These are phyloP conservation scores for Plestiodon gilberti DNA, from an alignment of 2,113 vertebrate genomes.

Conservation along the genomic window DNA sequence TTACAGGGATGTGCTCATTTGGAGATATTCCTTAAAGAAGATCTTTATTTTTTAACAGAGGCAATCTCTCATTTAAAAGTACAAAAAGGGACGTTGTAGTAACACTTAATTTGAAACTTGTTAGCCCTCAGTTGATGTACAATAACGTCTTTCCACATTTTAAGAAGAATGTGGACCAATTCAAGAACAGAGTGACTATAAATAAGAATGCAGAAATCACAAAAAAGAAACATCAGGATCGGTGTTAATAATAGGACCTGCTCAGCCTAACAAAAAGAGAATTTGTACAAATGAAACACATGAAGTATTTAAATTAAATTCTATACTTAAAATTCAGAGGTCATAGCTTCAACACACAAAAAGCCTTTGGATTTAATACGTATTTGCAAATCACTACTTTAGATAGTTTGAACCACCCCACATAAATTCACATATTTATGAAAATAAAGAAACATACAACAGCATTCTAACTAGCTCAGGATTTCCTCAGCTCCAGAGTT, in stretches of 20 bases:
- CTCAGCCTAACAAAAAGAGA: not conserved
- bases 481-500: not conserved
- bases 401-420: not conserved
- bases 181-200: not conserved
- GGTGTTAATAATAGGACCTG: not conserved
- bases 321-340: not conserved
- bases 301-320: not conserved
- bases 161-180: constrained; percentile 53
- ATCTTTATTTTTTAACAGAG: constrained; percentile 25
- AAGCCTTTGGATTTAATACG: not conserved
- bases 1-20: constrained; percentile 58
- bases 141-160: constrained; percentile 27
- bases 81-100: constrained; percentile 31
- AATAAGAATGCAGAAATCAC: not conserved
- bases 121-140: not conserved
- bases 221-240: not conserved
- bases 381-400: not conserved
- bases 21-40: constrained; percentile 49
- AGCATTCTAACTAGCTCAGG: not conserved
- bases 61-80: not conserved
- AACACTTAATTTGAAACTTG: constrained; percentile 22
- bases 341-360: not conserved
- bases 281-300: not conserved
- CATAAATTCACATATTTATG: not conserved
- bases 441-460: not conserved